Evolutionary conservation across 2,888 invertebrate genomes (phyloP).

Genomic region (Eurois occulta): DNA sequence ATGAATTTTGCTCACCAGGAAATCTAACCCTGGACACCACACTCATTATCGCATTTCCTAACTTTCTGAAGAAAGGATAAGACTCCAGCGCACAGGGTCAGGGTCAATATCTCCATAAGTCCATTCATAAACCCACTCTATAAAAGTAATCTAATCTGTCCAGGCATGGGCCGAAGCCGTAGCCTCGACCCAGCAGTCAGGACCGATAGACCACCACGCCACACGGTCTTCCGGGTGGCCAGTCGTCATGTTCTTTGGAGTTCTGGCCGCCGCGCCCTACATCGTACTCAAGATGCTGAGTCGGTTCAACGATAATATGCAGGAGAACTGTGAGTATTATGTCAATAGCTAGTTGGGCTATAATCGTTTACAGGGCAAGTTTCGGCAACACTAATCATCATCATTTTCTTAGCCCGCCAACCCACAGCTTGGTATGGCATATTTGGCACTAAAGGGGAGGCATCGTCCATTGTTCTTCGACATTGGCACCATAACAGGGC

Average conservation of each 20-base stretch:
- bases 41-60: no score
- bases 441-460: no score
- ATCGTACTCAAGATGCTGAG: slow-evolving; percentile 95
- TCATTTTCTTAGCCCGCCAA: background rate
- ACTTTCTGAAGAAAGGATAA: no score
- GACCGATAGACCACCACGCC: slow-evolving; percentile 80
- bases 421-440: background rate
- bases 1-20: background rate
- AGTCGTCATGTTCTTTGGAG: slow-evolving; percentile 96
- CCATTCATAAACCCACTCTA: no score
- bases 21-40: background rate
- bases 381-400: background rate
- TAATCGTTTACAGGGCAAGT: background rate
- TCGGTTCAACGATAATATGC: slow-evolving; percentile 86
- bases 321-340: slow-evolving; percentile 91
- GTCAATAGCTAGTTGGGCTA: background rate
- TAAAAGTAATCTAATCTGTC: background rate
- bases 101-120: background rate
- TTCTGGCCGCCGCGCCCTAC: slow-evolving; percentile 97
- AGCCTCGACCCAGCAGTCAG: slow-evolving; percentile 80
- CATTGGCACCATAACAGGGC: background rate
- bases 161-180: slow-evolving; percentile 89
- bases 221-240: slow-evolving; percentile 94
- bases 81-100: no score
- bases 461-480: background rate